Evolutionary conservation across 2,888 invertebrate genomes (phyloP).

Genomic region (Cinara cedri): DNA sequence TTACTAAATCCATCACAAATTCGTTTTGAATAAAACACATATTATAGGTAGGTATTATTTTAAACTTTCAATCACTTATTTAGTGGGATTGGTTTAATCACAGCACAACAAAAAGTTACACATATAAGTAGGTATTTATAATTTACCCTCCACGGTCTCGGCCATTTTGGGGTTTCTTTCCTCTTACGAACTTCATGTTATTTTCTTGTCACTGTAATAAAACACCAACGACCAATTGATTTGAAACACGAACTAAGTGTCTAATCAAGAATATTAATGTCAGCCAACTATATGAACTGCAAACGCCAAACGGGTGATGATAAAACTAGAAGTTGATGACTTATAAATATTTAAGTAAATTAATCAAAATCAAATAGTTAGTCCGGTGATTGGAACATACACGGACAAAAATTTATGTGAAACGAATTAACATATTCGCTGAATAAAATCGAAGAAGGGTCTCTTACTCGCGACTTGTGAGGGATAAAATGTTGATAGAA

Average conservation of each 20-base stretch:
- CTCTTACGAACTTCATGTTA: conserved; percentile 42
- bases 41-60: neutral
- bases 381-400: too few species aligned
- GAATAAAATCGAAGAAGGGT: conserved; percentile 13
- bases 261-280: neutral
- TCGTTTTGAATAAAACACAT: neutral
- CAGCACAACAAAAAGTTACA: neutral
- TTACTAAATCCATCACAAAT: neutral
- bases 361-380: neutral
- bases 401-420: neutral
- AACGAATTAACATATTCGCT: neutral
- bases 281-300: neutral
- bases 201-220: conserved; percentile 8
- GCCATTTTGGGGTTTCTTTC: conserved; percentile 45
- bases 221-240: neutral
- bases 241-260: neutral
- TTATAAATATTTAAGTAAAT: neutral
- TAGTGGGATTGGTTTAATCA: too few species aligned
- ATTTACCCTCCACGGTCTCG: conserved; percentile 47
- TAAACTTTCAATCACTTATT: neutral
- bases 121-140: neutral
- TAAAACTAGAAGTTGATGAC: neutral
- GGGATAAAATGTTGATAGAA: neutral
- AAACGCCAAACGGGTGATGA: too few species aligned
- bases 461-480: neutral